Evolutionary conservation across 2,888 invertebrate genomes (phyloP).

Genomic region (Lasioglossum leucozonium): DNA sequence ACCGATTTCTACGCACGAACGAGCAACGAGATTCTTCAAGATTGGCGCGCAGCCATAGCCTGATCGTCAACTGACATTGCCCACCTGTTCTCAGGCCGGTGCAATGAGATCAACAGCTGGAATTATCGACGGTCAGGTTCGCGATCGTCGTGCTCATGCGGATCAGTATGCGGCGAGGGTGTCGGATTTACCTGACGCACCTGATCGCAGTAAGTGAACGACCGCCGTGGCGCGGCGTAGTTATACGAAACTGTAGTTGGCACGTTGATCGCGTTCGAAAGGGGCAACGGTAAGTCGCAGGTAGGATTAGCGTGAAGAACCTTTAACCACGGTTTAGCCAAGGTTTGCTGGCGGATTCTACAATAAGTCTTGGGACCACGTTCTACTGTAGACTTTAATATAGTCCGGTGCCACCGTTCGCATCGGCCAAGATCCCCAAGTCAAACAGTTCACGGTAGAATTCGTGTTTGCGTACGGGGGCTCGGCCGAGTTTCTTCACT

Average conservation of each 20-base stretch:
- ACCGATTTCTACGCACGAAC: neutral
- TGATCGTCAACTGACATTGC: neutral
- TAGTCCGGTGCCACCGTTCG: neutral
- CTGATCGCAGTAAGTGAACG: conserved; percentile 41
- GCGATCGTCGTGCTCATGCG: neutral
- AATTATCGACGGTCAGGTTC: conserved; percentile 11
- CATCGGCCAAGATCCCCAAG: neutral
- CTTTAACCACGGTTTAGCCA: conserved; percentile 4
- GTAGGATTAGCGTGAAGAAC: conserved; percentile 36
- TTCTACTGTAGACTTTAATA: conserved; percentile 2
- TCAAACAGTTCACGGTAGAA: conserved; percentile 8
- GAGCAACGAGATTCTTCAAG: neutral
- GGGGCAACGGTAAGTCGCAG: conserved; percentile 13
- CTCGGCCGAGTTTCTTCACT: neutral
- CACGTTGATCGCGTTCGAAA: conserved; percentile 43
- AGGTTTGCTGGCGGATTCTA: neutral
- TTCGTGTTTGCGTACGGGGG: neutral
- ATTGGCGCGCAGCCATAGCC: neutral
- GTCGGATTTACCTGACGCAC: conserved; percentile 48
- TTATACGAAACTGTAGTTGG: conserved; percentile 32
- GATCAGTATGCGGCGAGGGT: conserved; percentile 34
- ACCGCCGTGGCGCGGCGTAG: conserved; percentile 21
- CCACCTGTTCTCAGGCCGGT: neutral
- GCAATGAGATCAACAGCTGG: conserved; percentile 35
- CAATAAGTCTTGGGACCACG: conserved; percentile 5